Evolutionary conservation across 2,888 invertebrate genomes (phyloP).

Genomic region (Hydropsyche betteni): DNA sequence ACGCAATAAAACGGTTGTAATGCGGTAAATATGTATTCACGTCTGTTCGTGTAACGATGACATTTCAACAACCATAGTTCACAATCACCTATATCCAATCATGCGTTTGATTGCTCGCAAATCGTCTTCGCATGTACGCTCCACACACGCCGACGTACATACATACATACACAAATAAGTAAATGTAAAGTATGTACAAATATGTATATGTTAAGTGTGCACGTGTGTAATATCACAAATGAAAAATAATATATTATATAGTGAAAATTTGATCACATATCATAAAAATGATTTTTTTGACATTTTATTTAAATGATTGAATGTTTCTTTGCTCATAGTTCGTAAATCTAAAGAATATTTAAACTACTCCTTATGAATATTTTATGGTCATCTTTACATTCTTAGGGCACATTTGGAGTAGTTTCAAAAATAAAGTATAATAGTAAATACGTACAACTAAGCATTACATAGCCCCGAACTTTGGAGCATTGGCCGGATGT

Average conservation of each 20-base stretch:
- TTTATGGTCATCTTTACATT: constrained; percentile 42
- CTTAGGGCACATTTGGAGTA: constrained; percentile 45
- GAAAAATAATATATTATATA: constrained; percentile 31
- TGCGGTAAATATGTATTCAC: neutral
- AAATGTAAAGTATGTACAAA: constrained; percentile 35
- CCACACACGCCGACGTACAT: constrained; percentile 12
- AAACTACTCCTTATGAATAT: constrained; percentile 40
- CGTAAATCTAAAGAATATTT: constrained; percentile 35
- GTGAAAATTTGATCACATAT: constrained; percentile 26
- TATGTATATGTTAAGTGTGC: constrained; percentile 22
- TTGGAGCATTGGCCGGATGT: constrained; percentile 49
- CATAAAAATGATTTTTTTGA: constrained; percentile 27
- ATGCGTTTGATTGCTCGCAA: no score
- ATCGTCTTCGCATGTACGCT: neutral
- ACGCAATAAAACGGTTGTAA: neutral
- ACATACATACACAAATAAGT: constrained; percentile 18
- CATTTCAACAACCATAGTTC: neutral
- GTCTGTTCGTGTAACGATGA: neutral
- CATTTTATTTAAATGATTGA: constrained; percentile 31
- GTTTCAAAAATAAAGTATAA: constrained; percentile 43
- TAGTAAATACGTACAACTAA: constrained; percentile 40
- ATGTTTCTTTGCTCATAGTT: constrained; percentile 37
- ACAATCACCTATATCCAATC: no score
- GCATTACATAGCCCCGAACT: constrained; percentile 46
- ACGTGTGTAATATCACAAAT: constrained; percentile 16